Percentiles rank a stretch among this genome's conserved stretches.
Evolutionary conservation across 1,140 invertebrate species (phyloP).

Genomic region (Chionoecetes opilio): DNA sequence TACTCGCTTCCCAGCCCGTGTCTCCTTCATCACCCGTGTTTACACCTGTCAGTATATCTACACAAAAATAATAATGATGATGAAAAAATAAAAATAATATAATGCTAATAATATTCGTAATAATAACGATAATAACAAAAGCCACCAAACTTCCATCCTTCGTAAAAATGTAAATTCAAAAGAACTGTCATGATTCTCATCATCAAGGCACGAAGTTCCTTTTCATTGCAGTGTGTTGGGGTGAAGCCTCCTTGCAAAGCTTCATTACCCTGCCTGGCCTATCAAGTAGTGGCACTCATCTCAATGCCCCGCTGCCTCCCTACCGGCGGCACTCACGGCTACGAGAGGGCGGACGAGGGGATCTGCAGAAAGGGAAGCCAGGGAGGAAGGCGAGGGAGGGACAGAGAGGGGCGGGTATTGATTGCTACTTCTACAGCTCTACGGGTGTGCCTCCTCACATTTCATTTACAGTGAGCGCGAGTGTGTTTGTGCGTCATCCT

Average conservation of each 20-base stretch:
- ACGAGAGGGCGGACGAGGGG: not conserved
- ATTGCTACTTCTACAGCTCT: constrained; percentile 29
- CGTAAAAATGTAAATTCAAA: no score
- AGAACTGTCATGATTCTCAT: no score
- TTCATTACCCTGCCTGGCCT: not conserved
- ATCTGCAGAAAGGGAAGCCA: no score
- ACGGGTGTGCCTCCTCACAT: constrained; percentile 15
- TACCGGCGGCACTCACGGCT: not conserved
- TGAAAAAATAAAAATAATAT: no score
- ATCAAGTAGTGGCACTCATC: not conserved
- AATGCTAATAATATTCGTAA: no score
- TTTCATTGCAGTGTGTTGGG: not conserved
- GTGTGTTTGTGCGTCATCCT: not conserved
- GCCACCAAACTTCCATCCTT: no score
- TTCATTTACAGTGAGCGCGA: not conserved
- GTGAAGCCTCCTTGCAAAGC: not conserved
- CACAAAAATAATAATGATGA: no score
- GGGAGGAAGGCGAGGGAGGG: not conserved
- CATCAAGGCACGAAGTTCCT: no score
- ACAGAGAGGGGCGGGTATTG: not conserved
- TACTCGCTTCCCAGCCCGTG: no score
- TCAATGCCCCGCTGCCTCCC: not conserved
- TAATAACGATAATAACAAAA: no score
- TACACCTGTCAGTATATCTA: no score
- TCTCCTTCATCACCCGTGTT: no score